Conservation (phyloP, 2,797 vertebrate genomes). For the Diglossa cyanea region DNA sequence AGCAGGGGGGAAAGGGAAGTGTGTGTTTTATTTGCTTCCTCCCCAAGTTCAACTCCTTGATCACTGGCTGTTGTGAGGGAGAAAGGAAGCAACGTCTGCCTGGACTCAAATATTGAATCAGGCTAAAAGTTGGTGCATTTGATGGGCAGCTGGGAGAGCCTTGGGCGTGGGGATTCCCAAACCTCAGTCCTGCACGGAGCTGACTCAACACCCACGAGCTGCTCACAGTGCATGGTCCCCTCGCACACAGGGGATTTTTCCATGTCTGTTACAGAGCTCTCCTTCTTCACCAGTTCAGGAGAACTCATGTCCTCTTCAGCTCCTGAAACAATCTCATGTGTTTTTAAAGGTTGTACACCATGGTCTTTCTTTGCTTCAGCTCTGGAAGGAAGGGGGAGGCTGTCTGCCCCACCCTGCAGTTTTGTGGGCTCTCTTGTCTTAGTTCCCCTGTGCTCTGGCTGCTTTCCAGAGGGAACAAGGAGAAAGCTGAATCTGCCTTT, state of each 20-base stretch:
- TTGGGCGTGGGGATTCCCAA: background rate
- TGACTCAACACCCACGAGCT: background rate
- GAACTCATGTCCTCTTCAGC: background rate
- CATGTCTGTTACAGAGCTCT: background rate
- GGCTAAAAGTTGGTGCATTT: background rate
- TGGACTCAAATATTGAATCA: background rate
- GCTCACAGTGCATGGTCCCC: background rate
- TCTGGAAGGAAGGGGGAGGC: background rate
- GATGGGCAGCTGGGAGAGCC: background rate
- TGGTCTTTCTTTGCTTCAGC: background rate
- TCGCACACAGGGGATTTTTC: background rate
- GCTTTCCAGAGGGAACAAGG: background rate
- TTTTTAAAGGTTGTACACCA: background rate
- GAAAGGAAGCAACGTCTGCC: background rate
- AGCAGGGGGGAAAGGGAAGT: background rate
- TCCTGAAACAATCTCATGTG: background rate
- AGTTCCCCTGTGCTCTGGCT: background rate
- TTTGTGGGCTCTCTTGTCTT: slow-evolving; percentile 4
- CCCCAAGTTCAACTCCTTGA: background rate
- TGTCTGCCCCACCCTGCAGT: slow-evolving; percentile 2
- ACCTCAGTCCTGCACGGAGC: background rate
- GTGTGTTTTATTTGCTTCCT: slow-evolving; percentile 43
- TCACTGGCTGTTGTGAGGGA: background rate
- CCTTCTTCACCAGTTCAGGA: background rate
- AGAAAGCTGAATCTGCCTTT: background rate